phyloP scores from a whole-genome alignment of 2,113 vertebrate species.

The Opisthocomus hoazin region DNA sequence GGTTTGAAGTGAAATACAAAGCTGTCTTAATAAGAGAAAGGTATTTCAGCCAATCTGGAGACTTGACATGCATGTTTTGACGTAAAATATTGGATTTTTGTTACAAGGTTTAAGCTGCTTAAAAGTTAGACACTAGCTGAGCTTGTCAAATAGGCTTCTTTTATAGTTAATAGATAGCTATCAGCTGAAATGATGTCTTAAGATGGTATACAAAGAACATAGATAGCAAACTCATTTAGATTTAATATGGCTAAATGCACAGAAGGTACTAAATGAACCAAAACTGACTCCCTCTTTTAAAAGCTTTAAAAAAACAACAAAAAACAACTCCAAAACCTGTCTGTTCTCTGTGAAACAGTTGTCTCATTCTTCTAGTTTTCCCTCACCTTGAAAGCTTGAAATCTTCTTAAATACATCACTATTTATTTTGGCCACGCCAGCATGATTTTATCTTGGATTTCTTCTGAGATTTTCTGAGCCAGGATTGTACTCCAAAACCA shows the following conservation, averaged over 20 bases:
- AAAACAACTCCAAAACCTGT: fast-evolving
- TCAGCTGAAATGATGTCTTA: neutral
- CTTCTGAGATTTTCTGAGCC: neutral
- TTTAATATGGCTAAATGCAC: neutral
- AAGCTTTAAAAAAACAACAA: neutral
- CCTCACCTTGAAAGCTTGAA: neutral
- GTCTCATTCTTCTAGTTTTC: neutral
- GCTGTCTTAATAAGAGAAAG: neutral
- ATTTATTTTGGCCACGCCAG: neutral
- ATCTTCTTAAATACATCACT: neutral
- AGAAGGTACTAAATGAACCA: neutral
- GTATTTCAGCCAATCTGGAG: neutral
- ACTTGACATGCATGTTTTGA: neutral
- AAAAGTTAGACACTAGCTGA: neutral
- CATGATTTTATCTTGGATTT: neutral
- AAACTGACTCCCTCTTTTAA: neutral
- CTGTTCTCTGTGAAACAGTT: neutral
- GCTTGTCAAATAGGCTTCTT: neutral
- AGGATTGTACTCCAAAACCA: neutral
- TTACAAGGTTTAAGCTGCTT: neutral
- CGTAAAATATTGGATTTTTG: neutral
- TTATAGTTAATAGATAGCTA: neutral
- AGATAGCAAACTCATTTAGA: neutral
- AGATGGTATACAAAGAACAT: neutral
- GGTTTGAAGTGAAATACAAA: neutral